Conservation (phyloP, 2,888 invertebrate genomes). For the Patella pellucida region DNA sequence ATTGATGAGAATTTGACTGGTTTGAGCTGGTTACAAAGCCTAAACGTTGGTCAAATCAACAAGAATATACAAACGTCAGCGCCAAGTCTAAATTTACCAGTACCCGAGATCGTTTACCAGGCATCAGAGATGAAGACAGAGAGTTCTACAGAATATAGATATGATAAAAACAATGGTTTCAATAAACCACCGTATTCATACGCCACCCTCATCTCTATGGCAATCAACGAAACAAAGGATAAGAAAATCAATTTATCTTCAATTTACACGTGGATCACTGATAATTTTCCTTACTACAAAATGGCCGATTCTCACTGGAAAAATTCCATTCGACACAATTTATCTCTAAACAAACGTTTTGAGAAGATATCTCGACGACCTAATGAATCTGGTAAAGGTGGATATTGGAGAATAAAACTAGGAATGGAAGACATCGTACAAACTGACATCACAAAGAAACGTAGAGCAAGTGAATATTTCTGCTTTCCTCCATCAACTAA, state of each 20-base stretch:
- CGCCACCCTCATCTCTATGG: background rate
- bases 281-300: background rate
- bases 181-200: conserved; percentile 5
- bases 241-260: background rate
- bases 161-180: background rate
- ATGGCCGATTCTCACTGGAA: background rate
- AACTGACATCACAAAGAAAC: background rate
- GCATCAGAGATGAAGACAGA: too few relatives aligned
- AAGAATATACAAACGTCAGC: too few relatives aligned
- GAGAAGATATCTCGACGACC: conserved; percentile 81
- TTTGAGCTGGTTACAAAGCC: background rate
- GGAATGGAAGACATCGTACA: background rate
- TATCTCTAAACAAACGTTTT: conserved; percentile 97
- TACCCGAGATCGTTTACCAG: too few relatives aligned
- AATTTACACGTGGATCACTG: conserved; percentile 1
- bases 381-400: background rate
- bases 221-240: background rate
- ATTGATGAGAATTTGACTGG: conserved; percentile 8
- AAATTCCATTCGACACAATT: too few relatives aligned
- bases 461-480: too few relatives aligned
- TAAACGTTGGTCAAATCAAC: background rate
- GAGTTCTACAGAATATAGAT: too few relatives aligned
- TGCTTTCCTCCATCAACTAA: too few relatives aligned
- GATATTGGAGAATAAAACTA: conserved; percentile 9
- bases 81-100: too few relatives aligned